Evolutionary conservation across 2,888 invertebrate genomes (phyloP).

Genomic region (Cheilosia vulpina): DNA sequence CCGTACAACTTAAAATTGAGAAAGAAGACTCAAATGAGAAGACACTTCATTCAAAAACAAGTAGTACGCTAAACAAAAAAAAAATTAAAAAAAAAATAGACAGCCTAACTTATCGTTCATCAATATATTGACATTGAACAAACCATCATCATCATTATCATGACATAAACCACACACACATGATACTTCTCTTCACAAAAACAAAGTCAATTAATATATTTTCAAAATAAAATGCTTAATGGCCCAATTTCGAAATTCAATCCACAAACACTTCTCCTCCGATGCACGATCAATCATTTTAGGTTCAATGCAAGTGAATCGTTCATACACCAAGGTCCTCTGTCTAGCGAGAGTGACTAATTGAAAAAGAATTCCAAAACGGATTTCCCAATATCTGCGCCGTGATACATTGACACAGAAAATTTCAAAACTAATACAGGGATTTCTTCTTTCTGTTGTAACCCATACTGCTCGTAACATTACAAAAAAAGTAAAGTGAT

Average conservation of each 20-base stretch:
- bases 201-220: conserved; percentile 39
- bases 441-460: conserved; percentile 2
- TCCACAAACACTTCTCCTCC: conserved; percentile 1
- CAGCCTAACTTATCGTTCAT: not conserved
- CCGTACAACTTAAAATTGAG: no score
- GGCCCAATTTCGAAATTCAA: conserved; percentile 32
- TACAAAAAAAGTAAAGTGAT: not conserved
- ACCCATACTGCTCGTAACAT: not conserved
- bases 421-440: not conserved
- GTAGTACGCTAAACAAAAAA: not conserved
- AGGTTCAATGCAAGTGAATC: conserved; percentile 6
- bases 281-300: conserved; percentile 19
- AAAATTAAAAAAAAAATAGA: not conserved
- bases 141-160: not conserved
- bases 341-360: conserved; percentile 8
- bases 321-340: conserved; percentile 2
- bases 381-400: not conserved
- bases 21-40: no score
- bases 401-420: not conserved
- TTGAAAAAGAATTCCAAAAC: conserved; percentile 2
- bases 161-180: conserved; percentile 25
- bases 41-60: no score
- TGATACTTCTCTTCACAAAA: not conserved
- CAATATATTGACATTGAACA: not conserved
- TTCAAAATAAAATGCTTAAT: conserved; percentile 10